Percentiles rank a stretch among this genome's conserved stretches.
phyloP scores from a whole-genome alignment of 2,113 vertebrate genomes.

The Hiodon tergisus region DNA sequence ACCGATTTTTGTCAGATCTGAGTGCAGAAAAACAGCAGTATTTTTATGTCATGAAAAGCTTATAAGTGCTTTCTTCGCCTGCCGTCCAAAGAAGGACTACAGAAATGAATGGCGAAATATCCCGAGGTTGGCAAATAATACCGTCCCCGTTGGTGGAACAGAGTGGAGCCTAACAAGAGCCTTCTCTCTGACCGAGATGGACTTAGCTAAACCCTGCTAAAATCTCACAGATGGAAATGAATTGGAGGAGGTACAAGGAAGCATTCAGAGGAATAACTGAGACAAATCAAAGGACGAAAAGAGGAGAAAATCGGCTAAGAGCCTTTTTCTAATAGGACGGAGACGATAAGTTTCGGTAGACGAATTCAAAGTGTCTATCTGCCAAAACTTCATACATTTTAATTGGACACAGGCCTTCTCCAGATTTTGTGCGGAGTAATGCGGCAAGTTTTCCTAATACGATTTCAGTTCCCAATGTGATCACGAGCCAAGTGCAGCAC shows the following conservation, averaged over 20 bases:
- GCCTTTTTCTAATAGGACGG: slow-evolving; percentile 1
- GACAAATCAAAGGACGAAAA: slow-evolving; percentile 16
- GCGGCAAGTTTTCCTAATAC: slow-evolving; percentile 2
- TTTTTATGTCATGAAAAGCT: not conserved
- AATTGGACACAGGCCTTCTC: not conserved
- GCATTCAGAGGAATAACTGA: not conserved
- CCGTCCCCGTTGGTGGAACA: not conserved
- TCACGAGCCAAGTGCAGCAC: not conserved
- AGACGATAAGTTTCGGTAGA: slow-evolving; percentile 3
- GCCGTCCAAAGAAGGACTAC: not conserved
- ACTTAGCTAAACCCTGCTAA: slow-evolving; percentile 16
- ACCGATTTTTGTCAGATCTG: not conserved
- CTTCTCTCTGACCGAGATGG: slow-evolving; percentile 2
- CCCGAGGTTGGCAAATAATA: not conserved
- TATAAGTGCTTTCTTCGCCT: no score
- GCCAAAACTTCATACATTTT: not conserved
- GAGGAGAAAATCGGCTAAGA: slow-evolving; percentile 17
- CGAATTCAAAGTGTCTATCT: not conserved
- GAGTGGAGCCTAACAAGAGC: not conserved
- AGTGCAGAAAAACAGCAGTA: not conserved
- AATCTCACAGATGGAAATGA: slow-evolving; percentile 17
- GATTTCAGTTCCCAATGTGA: not conserved
- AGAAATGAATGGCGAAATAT: not conserved
- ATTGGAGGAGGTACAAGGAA: not conserved
- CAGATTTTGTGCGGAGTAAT: not conserved